These are phyloP conservation scores for Euwallacea similis DNA, from an alignment of 1,140 invertebrate genomes.

Conservation along the genomic window DNA sequence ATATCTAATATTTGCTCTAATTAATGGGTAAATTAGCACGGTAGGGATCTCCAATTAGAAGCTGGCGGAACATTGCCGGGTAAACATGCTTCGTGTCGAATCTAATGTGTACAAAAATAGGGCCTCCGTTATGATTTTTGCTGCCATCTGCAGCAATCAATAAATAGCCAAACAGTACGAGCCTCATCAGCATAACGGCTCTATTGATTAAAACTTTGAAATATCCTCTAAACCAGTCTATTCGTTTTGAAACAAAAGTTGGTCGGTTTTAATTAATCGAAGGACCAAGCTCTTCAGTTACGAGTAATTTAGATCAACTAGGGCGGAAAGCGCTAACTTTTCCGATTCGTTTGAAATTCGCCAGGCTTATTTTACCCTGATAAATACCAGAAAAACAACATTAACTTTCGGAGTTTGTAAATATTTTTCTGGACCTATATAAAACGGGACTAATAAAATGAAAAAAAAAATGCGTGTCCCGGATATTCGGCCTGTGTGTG, in stretches of 20 bases:
- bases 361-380: neutral
- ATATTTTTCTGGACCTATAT: no score
- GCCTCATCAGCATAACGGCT: neutral
- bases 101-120: no score
- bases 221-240: neutral
- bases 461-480: no score
- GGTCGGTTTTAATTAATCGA: constrained; percentile 4
- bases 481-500: no score
- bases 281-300: neutral
- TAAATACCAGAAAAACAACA: neutral
- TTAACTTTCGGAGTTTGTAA: no score
- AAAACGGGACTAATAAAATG: no score
- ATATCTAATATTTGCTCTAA: constrained; percentile 14
- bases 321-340: constrained; percentile 3
- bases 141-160: neutral
- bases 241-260: constrained; percentile 3
- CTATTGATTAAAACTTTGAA: constrained; percentile 5
- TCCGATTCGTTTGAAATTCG: neutral
- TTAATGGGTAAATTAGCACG: constrained; percentile 7
- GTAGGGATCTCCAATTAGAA: neutral
- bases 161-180: neutral
- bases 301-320: constrained; percentile 4
- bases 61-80: neutral
- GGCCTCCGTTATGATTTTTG: no score
- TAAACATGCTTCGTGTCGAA: no score